Percentiles rank a stretch among this genome's conserved stretches.
Evolutionary conservation across 2,888 invertebrate species (phyloP).

Genomic region (Drosophila nr. perissopoda): DNA sequence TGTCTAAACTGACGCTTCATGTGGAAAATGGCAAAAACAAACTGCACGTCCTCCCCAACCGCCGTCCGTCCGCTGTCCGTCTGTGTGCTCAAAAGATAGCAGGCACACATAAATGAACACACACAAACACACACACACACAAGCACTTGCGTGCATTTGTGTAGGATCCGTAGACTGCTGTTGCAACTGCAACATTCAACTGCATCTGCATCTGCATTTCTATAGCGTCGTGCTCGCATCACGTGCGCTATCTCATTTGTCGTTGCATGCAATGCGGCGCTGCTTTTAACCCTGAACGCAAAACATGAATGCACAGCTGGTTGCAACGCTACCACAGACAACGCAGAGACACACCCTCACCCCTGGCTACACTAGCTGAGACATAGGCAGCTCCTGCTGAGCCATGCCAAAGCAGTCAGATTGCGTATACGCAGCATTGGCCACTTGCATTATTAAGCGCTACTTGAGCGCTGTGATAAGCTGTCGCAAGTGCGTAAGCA

Average conservation of each 20-base stretch:
- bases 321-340: slow-evolving; percentile 46
- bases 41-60: slow-evolving; percentile 37
- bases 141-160: neutral
- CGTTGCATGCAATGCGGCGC: slow-evolving; percentile 62
- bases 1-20: slow-evolving; percentile 82
- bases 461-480: slow-evolving; percentile 64
- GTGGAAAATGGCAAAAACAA: slow-evolving; percentile 63
- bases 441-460: slow-evolving; percentile 77
- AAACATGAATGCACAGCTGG: slow-evolving; percentile 62
- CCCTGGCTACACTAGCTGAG: neutral
- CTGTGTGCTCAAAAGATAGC: slow-evolving; percentile 37
- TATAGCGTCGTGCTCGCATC: slow-evolving; percentile 39
- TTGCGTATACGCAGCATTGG: slow-evolving; percentile 78
- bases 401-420: slow-evolving; percentile 42
- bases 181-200: slow-evolving; percentile 14
- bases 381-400: slow-evolving; percentile 12
- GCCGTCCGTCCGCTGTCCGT: neutral
- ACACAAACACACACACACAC: slow-evolving; percentile 27
- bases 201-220: slow-evolving; percentile 44
- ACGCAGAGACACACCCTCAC: slow-evolving; percentile 63
- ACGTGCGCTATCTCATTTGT: slow-evolving; percentile 72
- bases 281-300: slow-evolving; percentile 78
- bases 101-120: slow-evolving; percentile 32
- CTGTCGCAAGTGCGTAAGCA: slow-evolving; percentile 50
- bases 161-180: neutral